These are phyloP conservation scores for Astreopora myriophthalma DNA, from an alignment of 64 coral and sea anemone species.

Conservation along the genomic window DNA sequence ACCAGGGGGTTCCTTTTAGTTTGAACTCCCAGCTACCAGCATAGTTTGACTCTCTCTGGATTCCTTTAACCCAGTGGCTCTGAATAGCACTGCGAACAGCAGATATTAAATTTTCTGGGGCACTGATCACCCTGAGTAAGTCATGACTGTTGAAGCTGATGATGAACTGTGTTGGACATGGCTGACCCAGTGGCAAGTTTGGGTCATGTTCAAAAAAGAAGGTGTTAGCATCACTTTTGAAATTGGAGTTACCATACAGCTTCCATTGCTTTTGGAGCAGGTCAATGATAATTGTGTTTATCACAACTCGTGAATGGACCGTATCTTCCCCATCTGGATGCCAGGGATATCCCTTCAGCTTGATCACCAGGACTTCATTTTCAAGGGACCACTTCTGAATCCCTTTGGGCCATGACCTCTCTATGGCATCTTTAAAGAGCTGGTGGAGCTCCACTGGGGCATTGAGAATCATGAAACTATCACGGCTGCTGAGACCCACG, in stretches of 20 bases:
- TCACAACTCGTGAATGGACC: constrained; percentile 49
- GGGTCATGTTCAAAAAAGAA: constrained; percentile 67
- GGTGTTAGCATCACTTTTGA: constrained; percentile 58
- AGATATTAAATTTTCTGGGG: constrained; percentile 19
- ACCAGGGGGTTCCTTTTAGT: constrained; percentile 68
- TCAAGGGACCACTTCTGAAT: constrained; percentile 50
- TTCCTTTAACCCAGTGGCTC: constrained; percentile 40
- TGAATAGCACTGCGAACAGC: constrained; percentile 31
- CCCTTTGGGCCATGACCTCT: constrained; percentile 40
- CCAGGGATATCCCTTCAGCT: constrained; percentile 69
- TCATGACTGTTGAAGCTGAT: constrained; percentile 63
- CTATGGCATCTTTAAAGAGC: constrained; percentile 30
- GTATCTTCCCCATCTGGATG: constrained; percentile 18
- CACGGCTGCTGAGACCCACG: constrained; percentile 58
- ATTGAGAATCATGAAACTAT: constrained; percentile 70
- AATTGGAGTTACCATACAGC: constrained; percentile 50
- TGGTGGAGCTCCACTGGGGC: constrained; percentile 24
- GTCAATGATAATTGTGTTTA: constrained; percentile 31
- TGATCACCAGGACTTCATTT: constrained; percentile 30
- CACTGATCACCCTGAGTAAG: constrained; percentile 44
- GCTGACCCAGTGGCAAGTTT: neutral
- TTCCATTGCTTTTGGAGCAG: constrained; percentile 43
- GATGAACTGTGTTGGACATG: neutral
- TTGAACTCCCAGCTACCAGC: constrained; percentile 73
- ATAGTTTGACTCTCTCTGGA: constrained; percentile 57